Percentiles rank a stretch among this genome's conserved stretches.
phyloP scores from a whole-genome alignment of 2,888 invertebrate genomes.

The Nymphalis c-album region DNA sequence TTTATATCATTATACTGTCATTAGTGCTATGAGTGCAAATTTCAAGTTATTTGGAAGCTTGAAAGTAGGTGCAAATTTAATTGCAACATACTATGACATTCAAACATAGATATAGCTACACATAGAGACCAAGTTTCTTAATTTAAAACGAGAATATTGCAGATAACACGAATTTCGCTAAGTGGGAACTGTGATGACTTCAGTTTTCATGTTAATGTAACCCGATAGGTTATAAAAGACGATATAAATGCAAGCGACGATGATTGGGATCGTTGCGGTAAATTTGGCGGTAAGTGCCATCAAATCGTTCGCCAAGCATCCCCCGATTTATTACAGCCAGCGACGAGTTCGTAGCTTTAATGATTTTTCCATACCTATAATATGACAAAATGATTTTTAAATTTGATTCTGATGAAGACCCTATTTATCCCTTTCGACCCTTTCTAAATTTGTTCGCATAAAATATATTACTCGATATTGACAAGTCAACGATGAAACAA shows the following conservation, averaged over 20 bases:
- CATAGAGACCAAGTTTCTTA: no score
- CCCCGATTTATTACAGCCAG: conserved; percentile 29
- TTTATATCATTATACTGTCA: no score
- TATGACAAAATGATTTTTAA: conserved; percentile 39
- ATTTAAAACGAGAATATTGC: no score
- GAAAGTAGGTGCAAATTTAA: no score
- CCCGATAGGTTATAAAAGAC: neutral
- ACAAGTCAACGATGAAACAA: conserved; percentile 14
- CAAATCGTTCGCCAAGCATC: conserved; percentile 34
- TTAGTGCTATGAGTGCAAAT: no score
- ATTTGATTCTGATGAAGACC: conserved; percentile 37
- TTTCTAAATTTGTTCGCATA: conserved; percentile 10
- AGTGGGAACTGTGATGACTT: neutral
- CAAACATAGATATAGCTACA: no score
- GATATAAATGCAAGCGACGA: conserved; percentile 16
- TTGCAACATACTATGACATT: no score
- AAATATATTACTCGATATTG: conserved; percentile 19
- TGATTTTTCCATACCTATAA: conserved; percentile 33
- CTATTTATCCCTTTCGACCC: conserved; percentile 25
- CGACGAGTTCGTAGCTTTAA: conserved; percentile 36
- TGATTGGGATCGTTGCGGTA: conserved; percentile 22
- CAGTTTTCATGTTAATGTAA: neutral
- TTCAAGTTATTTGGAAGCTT: no score
- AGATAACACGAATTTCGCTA: no score
- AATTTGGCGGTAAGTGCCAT: conserved; percentile 36